These are phyloP conservation scores for Passer domesticus DNA, from an alignment of 2,113 vertebrate species.

Conservation along the genomic window DNA sequence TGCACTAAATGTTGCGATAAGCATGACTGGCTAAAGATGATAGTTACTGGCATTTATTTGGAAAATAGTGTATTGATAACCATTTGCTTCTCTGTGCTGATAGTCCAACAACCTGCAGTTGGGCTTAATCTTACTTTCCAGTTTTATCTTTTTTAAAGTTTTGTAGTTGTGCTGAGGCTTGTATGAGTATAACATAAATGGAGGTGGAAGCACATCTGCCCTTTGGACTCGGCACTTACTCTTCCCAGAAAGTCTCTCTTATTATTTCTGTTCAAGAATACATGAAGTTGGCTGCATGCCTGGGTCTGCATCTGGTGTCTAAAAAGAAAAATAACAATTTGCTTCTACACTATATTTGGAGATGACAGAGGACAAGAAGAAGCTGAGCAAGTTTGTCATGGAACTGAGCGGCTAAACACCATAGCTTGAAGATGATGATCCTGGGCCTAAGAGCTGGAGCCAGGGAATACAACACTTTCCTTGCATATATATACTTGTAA, in stretches of 20 bases:
- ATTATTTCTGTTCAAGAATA: constrained; percentile 19
- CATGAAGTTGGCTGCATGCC: not conserved
- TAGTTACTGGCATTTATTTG: not conserved
- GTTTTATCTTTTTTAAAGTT: not conserved
- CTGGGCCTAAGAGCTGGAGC: not conserved
- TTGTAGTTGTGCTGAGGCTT: not conserved
- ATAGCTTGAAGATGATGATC: not conserved
- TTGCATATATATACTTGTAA: not conserved
- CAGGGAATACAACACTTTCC: not conserved
- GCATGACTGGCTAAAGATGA: not conserved
- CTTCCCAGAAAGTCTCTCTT: constrained; percentile 15
- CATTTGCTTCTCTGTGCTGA: not conserved
- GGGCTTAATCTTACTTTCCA: not conserved
- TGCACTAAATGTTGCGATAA: not conserved
- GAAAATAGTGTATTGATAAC: not conserved
- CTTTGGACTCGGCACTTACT: not conserved
- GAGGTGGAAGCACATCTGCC: not conserved
- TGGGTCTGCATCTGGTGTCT: constrained; percentile 26
- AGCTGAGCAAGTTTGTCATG: not conserved
- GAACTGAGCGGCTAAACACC: not conserved
- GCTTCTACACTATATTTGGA: not conserved
- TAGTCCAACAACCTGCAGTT: not conserved
- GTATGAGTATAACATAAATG: not conserved
- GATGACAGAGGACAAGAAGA: not conserved
- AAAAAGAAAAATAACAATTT: constrained; percentile 27